Base-by-base conservation (phyloP, 2,797 vertebrate genomes). In the Mus caroli region DNA sequence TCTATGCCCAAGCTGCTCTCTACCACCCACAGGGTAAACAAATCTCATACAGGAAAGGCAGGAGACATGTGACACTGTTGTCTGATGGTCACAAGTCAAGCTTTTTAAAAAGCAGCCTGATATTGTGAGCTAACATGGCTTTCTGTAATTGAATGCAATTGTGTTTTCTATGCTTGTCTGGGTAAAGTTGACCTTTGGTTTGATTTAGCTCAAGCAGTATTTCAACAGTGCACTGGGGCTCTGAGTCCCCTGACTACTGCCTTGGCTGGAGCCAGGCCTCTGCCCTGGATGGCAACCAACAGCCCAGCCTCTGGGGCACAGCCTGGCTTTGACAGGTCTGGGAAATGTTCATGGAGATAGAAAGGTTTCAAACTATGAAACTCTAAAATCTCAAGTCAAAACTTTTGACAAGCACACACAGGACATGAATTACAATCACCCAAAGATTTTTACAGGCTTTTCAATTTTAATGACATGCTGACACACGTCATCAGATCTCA, bases 181-280 rank as follows among this genome's bases (percentile, higher is more conserved):
- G 43, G 26, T 86, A 96, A 95, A 97, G 96, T 10, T 83, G n/a
- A 98, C 93, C 92, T 97, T 97, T 96, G 89, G 94, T 88, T 96
- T 22, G 67, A 93, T 88, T 96, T 56, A 46, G 94, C 84, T 92
- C 62, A 77, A 94, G 78, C 64, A 95, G 14, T 86, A 97, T 94
- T 97, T 97, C 92, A 97, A 97, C 89, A 84, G 20, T 94, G 77
- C 40, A 84, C 58, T 56, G 13, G 82, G 95, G 94, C 56, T 82
- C 4, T 94, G 28, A 58, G 84, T 37, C 9, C 90, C 88, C 20
- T 64, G 82, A 92, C 0, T 84, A 46, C 52, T 87, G 96, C 84
- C 77, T 50, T 50, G 19, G 85, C 62, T 79, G 50, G 46, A 69
- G 40, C 54, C 69, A 95, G 90, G 60, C 88, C 73, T 71, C 75